Evolutionary conservation across 2,113 vertebrate genomes (phyloP), one percentile per base, ranked within the genome.

Genomic region (Caranx melampygus): DNA sequence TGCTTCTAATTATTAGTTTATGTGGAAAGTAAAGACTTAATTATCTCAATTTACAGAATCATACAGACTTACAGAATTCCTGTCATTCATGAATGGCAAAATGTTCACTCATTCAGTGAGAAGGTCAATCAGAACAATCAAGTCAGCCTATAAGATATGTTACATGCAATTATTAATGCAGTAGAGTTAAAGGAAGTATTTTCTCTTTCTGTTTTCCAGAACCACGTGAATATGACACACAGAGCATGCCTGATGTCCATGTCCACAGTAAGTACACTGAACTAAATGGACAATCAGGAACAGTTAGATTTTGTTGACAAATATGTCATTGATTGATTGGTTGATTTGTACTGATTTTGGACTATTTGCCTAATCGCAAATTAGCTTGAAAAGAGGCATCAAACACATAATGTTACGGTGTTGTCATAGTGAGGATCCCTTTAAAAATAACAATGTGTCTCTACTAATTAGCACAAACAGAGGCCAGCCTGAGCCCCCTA

Each of bases 171-270:
- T 11, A 26, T 15, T 35, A 18, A 40, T n/a, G 35, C 52, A 63
- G 45, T 37, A 12, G 7, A 16, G 15, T 51, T 59, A 44, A 59
- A 31, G 1, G n/a, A 18, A 66, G 18, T 64, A 40, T 6, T 5
- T 3, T 2, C n/a, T 62, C 58, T 4, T 66, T 61, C 81, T 91
- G 63, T 84, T 31, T 79, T 65, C 31, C 77, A 94, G 92, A 87
- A 26, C 34, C 45, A 8, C 57, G 5, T 72, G 90, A 91, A 7
- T 92, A 88, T 69, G 87, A 94, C 60, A 94, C 60, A n/a, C 77
- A 88, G 72, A 94, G 90, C 79, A 91, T 89, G 82, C 87, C 89
- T 8, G 92, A 54, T 13, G 45, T 47, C 45, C 45, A 93, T 4
- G 79, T 86, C 45, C 83, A 90, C 49, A 84, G 92, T 94, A 71